Evolutionary conservation across 2,797 vertebrate species (phyloP).

Genomic region (Florisuga fusca): DNA sequence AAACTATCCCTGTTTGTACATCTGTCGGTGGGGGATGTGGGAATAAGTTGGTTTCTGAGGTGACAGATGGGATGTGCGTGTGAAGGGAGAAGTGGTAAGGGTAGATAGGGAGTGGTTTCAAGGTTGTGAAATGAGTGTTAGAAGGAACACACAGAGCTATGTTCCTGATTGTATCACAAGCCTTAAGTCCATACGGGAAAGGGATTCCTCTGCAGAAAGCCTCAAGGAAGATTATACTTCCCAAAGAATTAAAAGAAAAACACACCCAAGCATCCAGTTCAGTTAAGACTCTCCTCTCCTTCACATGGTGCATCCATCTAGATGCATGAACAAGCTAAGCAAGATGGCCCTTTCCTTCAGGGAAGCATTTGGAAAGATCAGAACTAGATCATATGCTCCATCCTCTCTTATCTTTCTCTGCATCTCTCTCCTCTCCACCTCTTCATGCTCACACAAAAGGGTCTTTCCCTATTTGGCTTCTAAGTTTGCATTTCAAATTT

Average conservation of each 20-base stretch:
- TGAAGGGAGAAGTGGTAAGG: not conserved
- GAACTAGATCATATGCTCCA: not conserved
- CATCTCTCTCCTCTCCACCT: not conserved
- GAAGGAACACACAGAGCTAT: not conserved
- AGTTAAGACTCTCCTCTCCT: not conserved
- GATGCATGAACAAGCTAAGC: not conserved
- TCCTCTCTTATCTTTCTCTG: not conserved
- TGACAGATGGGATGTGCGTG: conserved; percentile 14
- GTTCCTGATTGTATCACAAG: not conserved
- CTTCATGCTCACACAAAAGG: accelerated
- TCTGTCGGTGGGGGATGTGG: not conserved
- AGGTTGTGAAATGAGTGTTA: not conserved
- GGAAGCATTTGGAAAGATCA: not conserved
- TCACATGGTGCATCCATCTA: not conserved
- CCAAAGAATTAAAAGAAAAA: not conserved
- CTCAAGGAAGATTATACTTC: not conserved
- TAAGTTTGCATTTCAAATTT: not conserved
- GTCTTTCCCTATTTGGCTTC: not conserved
- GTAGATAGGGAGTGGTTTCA: not conserved
- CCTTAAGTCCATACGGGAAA: not conserved
- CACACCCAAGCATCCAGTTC: not conserved
- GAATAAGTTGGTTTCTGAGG: not conserved
- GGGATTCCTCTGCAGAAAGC: not conserved
- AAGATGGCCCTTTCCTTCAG: not conserved
- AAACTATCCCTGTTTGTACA: not conserved